Base-by-base conservation (phyloP, 2,113 vertebrate species). In the Taxidea taxus region DNA sequence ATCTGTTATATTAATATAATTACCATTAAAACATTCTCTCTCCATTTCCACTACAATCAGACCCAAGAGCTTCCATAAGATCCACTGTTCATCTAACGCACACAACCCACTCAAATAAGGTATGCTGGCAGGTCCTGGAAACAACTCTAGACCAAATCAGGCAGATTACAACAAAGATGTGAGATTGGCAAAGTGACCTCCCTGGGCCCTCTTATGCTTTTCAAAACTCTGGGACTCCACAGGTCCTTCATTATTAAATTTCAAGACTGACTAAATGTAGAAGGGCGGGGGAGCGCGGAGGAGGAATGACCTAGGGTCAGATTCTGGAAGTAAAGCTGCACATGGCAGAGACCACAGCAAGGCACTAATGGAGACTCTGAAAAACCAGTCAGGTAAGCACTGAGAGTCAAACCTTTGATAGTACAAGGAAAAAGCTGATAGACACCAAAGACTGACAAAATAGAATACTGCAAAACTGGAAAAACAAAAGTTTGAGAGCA, bases 371-470 rank as follows among this genome's bases (percentile, higher is more conserved):
- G 83, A 96, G 31, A 81, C 91, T 81, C 62, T 81, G 82, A 93
- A 95, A 91, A 94, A 83, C 10, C 47, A 91, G 51, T 72, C 29
- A 47, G 20, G 34, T 54, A 90, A 92, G 37, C n/a, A 56, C 54
- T 54, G 34, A 87, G 13, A 97, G 37, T 94, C 37, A 87, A 77
- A 60, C 74, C 60, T 92, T 88, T 58, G 7, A 29, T 3, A 64
- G 18, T 75, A 90, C 20, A 91, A 94, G 20, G 42, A 12, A 56
- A 94, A 93, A 86, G 13, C 0, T 81, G 39, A 78, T 12, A 56
- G 72, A 90, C 87, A 56, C 81, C 34, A 54, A 92, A 89, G 84
- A 54, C 21, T 74, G 47, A 95, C 60, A 88, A 93, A 95, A 97
- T 87, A 58, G 2, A 85, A 27, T 68, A 77, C 8, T 91, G 7